Evolutionary conservation across 2,113 vertebrate genomes (phyloP).

Genomic region (Rhineura floridana): DNA sequence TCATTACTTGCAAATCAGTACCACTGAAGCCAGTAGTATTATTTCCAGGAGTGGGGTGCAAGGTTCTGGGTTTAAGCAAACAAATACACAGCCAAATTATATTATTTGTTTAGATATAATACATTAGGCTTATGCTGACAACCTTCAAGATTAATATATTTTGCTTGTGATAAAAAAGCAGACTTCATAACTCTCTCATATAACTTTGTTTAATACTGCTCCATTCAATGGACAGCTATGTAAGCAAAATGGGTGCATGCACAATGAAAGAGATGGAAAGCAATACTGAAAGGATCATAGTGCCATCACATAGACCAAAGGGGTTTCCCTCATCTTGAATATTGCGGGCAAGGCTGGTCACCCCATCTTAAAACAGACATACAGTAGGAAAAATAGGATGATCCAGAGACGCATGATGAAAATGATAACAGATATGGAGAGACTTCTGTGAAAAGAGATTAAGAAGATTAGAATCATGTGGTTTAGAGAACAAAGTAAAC

Average conservation of each 20-base stretch:
- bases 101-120: background rate
- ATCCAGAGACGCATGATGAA: constrained; percentile 62
- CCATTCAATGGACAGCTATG: background rate
- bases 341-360: constrained; percentile 60
- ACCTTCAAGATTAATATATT: background rate
- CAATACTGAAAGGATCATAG: constrained; percentile 34
- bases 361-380: constrained; percentile 66
- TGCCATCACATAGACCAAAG: constrained; percentile 26
- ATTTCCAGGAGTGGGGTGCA: background rate
- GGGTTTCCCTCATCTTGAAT: constrained; percentile 57
- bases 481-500: constrained; percentile 41
- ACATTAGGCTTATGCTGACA: background rate
- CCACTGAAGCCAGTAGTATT: background rate
- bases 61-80: background rate
- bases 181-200: constrained; percentile 21
- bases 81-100: background rate
- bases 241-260: constrained; percentile 8
- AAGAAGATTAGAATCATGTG: constrained; percentile 53
- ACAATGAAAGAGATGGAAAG: constrained; percentile 44
- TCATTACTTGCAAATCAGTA: background rate
- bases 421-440: constrained; percentile 69
- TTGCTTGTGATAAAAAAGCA: background rate
- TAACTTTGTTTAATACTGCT: constrained; percentile 27
- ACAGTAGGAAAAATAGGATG: constrained; percentile 66
- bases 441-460: constrained; percentile 68